These are phyloP conservation scores for Eciton burchellii DNA, from an alignment of 1,140 invertebrate species.

Conservation along the genomic window DNA sequence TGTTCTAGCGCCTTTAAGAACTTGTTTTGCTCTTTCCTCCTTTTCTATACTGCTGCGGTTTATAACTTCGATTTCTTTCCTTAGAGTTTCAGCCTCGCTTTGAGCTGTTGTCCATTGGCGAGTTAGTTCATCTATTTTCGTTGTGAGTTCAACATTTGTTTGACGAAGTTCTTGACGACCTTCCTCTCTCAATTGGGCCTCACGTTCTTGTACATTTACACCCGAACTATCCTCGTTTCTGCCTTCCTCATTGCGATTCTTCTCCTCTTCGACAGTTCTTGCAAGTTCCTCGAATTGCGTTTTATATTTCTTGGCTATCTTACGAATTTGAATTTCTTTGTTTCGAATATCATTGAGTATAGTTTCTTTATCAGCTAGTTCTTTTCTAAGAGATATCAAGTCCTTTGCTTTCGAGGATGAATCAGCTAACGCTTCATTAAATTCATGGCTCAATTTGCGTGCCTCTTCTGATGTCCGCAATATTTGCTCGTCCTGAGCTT, in stretches of 20 bases:
- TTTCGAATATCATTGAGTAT: constrained; percentile 90
- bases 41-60: constrained; percentile 88
- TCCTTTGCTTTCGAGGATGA: constrained; percentile 87
- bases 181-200: constrained; percentile 85
- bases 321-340: constrained; percentile 93
- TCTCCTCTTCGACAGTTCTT: constrained; percentile 88
- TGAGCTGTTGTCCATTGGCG: constrained; percentile 86
- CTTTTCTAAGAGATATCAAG: constrained; percentile 89
- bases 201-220: constrained; percentile 75
- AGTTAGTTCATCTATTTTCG: constrained; percentile 88
- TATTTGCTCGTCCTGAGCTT: constrained; percentile 85
- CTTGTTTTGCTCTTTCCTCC: constrained; percentile 90
- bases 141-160: constrained; percentile 80
- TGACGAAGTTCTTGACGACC: constrained; percentile 85
- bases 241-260: constrained; percentile 83
- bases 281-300: constrained; percentile 92
- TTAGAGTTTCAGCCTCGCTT: constrained; percentile 88
- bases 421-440: constrained; percentile 86
- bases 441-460: constrained; percentile 86
- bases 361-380: constrained; percentile 89
- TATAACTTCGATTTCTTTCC: constrained; percentile 90
- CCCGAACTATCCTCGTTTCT: constrained; percentile 82
- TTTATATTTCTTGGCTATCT: constrained; percentile 97
- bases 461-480: constrained; percentile 85
- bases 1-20: constrained; percentile 90